phyloP scores from a whole-genome alignment of 2,113 vertebrate genomes.

The Clupea harengus region DNA sequence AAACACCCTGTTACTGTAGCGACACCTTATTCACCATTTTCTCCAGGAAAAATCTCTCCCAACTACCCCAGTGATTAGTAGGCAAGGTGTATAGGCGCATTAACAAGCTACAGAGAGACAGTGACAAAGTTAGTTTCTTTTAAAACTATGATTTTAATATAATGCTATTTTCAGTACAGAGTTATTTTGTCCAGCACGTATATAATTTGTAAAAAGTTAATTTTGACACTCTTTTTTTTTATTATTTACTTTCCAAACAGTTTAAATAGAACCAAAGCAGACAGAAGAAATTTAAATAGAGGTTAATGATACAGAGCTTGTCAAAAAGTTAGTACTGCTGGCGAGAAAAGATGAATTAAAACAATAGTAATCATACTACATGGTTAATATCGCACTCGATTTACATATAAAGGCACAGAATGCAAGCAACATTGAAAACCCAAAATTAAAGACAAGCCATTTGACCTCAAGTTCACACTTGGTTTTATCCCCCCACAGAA shows the following conservation, averaged over 20 bases:
- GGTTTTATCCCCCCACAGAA: neutral
- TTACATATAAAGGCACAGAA: constrained; percentile 82
- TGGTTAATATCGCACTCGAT: constrained; percentile 67
- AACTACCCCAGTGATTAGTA: constrained; percentile 77
- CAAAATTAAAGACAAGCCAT: constrained; percentile 63
- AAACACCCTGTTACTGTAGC: neutral
- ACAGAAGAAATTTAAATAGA: constrained; percentile 77
- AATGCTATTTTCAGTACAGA: constrained; percentile 69
- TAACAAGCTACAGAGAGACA: constrained; percentile 73
- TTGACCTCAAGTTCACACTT: constrained; percentile 57
- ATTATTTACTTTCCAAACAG: constrained; percentile 60
- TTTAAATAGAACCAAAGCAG: constrained; percentile 76
- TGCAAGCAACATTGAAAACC: constrained; percentile 88
- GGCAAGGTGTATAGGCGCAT: constrained; percentile 80
- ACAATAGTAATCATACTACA: constrained; percentile 83
- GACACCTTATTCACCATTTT: neutral
- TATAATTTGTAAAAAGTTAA: constrained; percentile 73
- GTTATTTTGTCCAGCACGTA: constrained; percentile 68
- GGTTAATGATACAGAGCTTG: constrained; percentile 94
- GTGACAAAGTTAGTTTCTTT: constrained; percentile 79
- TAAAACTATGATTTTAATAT: constrained; percentile 82
- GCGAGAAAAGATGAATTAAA: constrained; percentile 98
- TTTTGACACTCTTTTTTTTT: constrained; percentile 70
- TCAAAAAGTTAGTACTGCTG: constrained; percentile 94
- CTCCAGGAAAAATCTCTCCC: neutral